phyloP scores from a whole-genome alignment of 2,888 invertebrate genomes.

The Drosophila macrospina region DNA sequence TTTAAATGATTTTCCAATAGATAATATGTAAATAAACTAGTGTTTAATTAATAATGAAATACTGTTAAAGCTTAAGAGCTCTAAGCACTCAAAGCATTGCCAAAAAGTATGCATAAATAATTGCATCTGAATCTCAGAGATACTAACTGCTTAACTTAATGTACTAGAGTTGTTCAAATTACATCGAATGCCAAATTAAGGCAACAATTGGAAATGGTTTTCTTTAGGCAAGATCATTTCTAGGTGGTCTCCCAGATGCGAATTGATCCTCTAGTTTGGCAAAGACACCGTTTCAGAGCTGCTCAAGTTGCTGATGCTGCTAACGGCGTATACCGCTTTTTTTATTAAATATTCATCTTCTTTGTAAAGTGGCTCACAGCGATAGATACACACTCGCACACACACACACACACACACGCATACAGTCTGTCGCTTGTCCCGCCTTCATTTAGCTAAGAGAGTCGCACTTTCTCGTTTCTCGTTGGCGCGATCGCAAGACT shows the following conservation, averaged over 20 bases:
- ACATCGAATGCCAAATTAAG: neutral
- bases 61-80: neutral
- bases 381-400: slow-evolving; percentile 4
- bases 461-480: slow-evolving; percentile 70
- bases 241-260: slow-evolving; percentile 10
- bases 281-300: slow-evolving; percentile 21
- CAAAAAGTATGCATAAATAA: neutral
- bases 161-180: neutral
- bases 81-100: neutral
- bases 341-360: slow-evolving; percentile 47
- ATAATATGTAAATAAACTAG: no score
- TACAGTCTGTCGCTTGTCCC: neutral
- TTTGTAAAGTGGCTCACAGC: slow-evolving; percentile 42
- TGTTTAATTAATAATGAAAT: no score
- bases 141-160: no score
- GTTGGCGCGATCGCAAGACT: slow-evolving; percentile 49
- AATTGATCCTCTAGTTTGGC: slow-evolving; percentile 20
- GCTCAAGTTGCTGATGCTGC: slow-evolving; percentile 30
- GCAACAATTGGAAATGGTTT: neutral
- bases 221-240: neutral
- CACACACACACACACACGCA: neutral
- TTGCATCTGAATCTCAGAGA: neutral
- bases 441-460: slow-evolving; percentile 13
- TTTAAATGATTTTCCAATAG: no score
- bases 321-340: slow-evolving; percentile 50